Base-by-base conservation (phyloP, 2,888 invertebrate genomes). In the Meta bourneti region DNA sequence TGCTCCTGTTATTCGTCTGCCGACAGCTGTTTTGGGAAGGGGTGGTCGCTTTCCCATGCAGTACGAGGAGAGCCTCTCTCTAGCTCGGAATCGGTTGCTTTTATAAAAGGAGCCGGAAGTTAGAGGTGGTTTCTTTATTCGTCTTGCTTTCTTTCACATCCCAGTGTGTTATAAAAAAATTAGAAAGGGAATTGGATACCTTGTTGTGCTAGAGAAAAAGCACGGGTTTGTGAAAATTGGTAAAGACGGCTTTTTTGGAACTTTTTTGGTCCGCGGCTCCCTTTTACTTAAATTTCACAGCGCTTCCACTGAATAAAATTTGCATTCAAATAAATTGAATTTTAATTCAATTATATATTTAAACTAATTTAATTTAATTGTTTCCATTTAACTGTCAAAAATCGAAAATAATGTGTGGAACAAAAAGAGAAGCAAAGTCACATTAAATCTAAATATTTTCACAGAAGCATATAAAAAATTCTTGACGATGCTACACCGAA, bases 41-140 rank as follows among this genome's bases (percentile, higher is more conserved):
- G 52, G 75, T 61, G 87, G 87, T 80, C 9, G 82, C 51, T 48
- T 89, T 89, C 89, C 89, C 89, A 89, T 78, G 89, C 89, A 79
- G 52, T 52, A n/a, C 52, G 71, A 81, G 48, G 34, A 61, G 51
- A n/a, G 34, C 70, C 20, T 13, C 54, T 84, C 74, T 75, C 72
- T 13, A 80, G 61, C 34, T 34, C 34, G 34, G 34, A 34, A 34
- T 34, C 34, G 34, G 34, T 34, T 34, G 34, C 34, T 61, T 61
- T 61, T 61, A 61, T 9, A 16, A 61, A n/a, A 48, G 75, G 34
- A 48, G 75, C 75, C 75, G 75, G 75, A 75, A 75, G 61, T 61
- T 61, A 16, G 61, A 61, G 61, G 61, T 61, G 61, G 61, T 61
- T 61, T 61, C 61, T 61, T 61, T 61, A 61, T 61, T 61, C 61